phyloP scores from a whole-genome alignment of 1,140 invertebrate species.

The Sinella curviseta region DNA sequence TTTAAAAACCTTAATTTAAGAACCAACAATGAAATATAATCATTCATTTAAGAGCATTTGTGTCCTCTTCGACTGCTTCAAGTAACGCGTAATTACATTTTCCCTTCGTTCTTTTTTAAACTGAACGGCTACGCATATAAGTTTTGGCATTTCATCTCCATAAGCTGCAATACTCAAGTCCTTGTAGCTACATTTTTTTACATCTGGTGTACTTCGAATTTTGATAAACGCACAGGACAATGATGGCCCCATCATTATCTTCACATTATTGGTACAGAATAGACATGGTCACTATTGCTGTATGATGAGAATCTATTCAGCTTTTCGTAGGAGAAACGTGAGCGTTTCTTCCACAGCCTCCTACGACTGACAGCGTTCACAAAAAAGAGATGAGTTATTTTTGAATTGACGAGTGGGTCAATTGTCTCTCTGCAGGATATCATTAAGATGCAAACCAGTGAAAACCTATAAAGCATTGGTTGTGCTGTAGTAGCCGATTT shows the following conservation, averaged over 20 bases:
- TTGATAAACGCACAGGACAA: too few relatives aligned
- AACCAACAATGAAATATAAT: not conserved
- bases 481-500: not conserved
- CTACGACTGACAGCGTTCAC: not conserved
- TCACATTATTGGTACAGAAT: not conserved
- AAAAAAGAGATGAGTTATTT: not conserved
- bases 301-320: not conserved
- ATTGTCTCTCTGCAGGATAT: slow-evolving; percentile 16
- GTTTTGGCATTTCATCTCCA: too few relatives aligned
- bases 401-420: slow-evolving; percentile 19
- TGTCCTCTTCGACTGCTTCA: not conserved
- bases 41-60: not conserved
- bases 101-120: too few relatives aligned
- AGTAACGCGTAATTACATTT: not conserved
- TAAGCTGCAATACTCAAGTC: too few relatives aligned
- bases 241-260: not conserved
- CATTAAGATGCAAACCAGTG: slow-evolving; percentile 20
- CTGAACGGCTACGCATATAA: too few relatives aligned
- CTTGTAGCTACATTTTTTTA: too few relatives aligned
- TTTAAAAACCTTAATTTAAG: not conserved
- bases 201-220: too few relatives aligned
- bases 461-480: not conserved
- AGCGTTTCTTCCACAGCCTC: too few relatives aligned
- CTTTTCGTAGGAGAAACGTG: not conserved
- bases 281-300: not conserved